Evolutionary conservation across 2,888 invertebrate species (phyloP), one percentile per base, ranked within the genome.

Genomic region (Nomada ferruginata): DNA sequence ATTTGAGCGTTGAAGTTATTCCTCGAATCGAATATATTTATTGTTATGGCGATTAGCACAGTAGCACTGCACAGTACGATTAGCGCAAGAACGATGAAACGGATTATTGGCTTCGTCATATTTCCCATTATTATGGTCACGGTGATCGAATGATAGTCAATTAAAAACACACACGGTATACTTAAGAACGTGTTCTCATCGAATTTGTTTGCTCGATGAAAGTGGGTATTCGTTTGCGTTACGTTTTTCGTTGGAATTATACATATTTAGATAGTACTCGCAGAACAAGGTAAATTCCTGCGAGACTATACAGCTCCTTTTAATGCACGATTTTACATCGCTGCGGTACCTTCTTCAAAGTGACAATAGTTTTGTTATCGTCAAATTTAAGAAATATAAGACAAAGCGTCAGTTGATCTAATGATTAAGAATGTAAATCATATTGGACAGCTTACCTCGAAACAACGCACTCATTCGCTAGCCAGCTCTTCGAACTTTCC

Each of bases 391-490:
- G 76, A 83, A 72, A 36, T 7, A 36, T 36, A 36, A 36, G 36
- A 79, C 44, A 65, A 79, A 76, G 55, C 64, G 55, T 69, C 50
- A 52, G 55, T n/a, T 20, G 64, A 47, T 47, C 76, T 77, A 53
- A 71, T 76, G 79, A 71, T 82, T 87, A 84, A 64, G 68, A 80
- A 65, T 84, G 82, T 59, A 70, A 89, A 85, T 83, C 89, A 87
- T 78, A 79, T 70, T 78, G 66, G 83, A 53, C 85, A 84, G 87
- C 90, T 90, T 90, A 90, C 90, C 90, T 90, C 90, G 73, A 57
- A 77, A 68, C 20, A 79, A 81, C 66, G 81, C 78, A 83, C 74
- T 80, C 82, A 73, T 75, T 86, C 78, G 76, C 71, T 86, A 87
- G 76, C 53, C 79, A 79, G 76, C 63, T 77, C 64, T 57, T 59